Percentiles rank a stretch among this genome's conserved stretches.
Conservation (phyloP, 2,113 vertebrate species). For the Stercorarius parasiticus region DNA sequence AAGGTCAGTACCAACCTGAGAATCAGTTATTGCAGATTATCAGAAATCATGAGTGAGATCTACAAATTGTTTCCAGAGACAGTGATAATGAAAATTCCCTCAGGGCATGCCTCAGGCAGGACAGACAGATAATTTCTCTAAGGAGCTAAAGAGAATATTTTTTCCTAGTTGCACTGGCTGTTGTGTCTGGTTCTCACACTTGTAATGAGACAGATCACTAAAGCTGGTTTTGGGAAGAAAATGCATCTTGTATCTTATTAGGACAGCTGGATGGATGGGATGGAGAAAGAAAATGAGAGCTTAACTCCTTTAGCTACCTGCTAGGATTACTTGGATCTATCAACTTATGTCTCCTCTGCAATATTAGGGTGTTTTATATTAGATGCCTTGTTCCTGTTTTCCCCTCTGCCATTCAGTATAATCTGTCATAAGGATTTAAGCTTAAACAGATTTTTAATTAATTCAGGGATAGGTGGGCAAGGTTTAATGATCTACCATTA, state of each 20-base stretch:
- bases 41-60: not conserved
- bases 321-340: not conserved
- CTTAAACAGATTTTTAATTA: not conserved
- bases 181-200: not conserved
- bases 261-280: not conserved
- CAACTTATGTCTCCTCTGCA: not conserved
- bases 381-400: not conserved
- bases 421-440: not conserved
- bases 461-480: not conserved
- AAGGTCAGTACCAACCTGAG: not conserved
- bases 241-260: not conserved
- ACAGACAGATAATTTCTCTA: not conserved
- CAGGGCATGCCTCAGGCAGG: not conserved
- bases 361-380: not conserved
- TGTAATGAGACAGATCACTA: not conserved
- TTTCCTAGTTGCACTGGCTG: not conserved
- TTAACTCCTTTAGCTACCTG: not conserved
- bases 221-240: not conserved
- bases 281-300: not conserved
- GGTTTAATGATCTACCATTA: not conserved
- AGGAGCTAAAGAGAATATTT: not conserved
- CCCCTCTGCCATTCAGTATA: not conserved
- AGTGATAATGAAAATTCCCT: not conserved
- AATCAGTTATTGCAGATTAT: not conserved
- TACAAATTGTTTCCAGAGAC: not conserved